Conservation (phyloP, 2,888 invertebrate species). For the Ectobius pallidus region DNA sequence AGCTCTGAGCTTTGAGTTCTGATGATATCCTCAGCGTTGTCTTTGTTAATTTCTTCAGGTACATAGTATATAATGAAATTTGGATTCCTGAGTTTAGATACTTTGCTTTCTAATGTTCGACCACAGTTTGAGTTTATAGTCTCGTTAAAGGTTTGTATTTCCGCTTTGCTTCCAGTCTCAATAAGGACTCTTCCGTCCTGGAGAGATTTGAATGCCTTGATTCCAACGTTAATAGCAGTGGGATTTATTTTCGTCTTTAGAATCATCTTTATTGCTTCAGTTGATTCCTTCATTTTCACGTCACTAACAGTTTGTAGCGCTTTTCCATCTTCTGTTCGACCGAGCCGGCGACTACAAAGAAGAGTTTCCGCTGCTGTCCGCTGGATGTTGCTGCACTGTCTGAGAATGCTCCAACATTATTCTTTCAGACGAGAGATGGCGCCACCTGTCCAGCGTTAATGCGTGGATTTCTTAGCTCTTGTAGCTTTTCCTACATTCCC, state of each 20-base stretch:
- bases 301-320: conserved; percentile 4
- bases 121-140: neutral
- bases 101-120: conserved; percentile 26
- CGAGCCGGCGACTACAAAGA: too few relatives aligned
- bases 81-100: neutral
- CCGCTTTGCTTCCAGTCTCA: neutral
- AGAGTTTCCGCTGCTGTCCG: neutral
- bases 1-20: neutral
- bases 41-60: neutral
- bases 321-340: too few relatives aligned
- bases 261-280: neutral
- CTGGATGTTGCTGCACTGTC: neutral
- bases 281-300: neutral
- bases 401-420: neutral
- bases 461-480: neutral
- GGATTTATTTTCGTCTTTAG: neutral
- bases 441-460: neutral
- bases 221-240: neutral
- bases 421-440: neutral
- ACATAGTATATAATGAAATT: neutral
- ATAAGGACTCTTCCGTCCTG: neutral
- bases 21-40: neutral
- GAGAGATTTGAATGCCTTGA: neutral
- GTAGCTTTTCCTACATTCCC: neutral
- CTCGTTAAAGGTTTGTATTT: neutral